Base-by-base conservation (phyloP, 2,888 invertebrate genomes). In the Zaprionus lineosus region DNA sequence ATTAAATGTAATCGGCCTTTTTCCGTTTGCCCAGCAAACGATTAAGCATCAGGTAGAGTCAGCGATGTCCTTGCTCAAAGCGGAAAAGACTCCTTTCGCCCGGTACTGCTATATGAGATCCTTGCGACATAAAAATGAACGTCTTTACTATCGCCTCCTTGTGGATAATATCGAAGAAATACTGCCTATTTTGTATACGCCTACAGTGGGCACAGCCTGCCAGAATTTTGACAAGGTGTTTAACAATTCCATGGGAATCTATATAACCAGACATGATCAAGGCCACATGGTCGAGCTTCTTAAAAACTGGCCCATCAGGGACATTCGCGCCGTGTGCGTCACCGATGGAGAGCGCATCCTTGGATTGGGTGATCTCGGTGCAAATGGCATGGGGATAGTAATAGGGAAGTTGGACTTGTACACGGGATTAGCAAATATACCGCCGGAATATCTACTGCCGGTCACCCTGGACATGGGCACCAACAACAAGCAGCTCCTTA, bases 171-270 rank as follows among this genome's bases (percentile, higher is more conserved):
- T 97, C 3, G 93, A 95, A 21, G 93, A 95, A 46, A 93, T 97
- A 92, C 95, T 99, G 96, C 99, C 98, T 0, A 92, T 98, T 47
- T 96, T 99, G 12, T 99, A 99, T 91, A 99, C 99, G 0, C 98
- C 99, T 0, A 97, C 97, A 0, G 98, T 99, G 11, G 98, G 98
- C 3, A 91, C 94, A 63, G 98, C 98, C 6, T 99, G 98, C 90
- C 97, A 97, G 91, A 95, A 96, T 88, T 99, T 95, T 89, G 97
- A 98, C 3, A 92, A 96, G 61, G 93, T 98, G 72, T 97, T 94
- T 90, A 94, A 95, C 64, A 92, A 95, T 57, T 97, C 97, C 0
- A 92, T 96, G 59, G 98, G 98, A 0, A 91, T 99, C 7, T 99
- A 97, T 90, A 31, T 82, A 1, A 64, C 53, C 41, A 71, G 59